Evolutionary conservation across 1,140 invertebrate genomes (phyloP).

Genomic region (Oncopeltus fasciatus): DNA sequence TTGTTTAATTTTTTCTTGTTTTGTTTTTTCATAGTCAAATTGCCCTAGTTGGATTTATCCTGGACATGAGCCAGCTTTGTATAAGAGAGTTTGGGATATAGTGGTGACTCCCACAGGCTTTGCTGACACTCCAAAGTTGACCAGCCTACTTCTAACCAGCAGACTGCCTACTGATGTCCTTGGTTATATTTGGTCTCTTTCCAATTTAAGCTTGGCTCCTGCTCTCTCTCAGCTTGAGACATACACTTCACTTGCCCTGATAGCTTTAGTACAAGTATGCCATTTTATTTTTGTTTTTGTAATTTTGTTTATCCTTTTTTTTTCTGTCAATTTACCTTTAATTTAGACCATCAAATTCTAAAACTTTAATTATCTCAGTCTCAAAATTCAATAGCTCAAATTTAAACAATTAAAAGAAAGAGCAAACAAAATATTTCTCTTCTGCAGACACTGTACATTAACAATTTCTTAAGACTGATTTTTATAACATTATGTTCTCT

Average conservation of each 20-base stretch:
- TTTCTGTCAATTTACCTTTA: background rate
- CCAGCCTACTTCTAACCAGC: conserved; percentile 43
- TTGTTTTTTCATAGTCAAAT: background rate
- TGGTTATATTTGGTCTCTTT: conserved; percentile 47
- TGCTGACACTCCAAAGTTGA: conserved; percentile 44
- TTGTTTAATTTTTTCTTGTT: background rate
- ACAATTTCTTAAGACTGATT: no score
- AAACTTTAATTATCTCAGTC: no score
- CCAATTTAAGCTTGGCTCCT: conserved; percentile 43
- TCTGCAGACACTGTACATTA: no score
- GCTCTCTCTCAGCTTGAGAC: conserved; percentile 44
- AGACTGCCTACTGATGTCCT: conserved; percentile 41
- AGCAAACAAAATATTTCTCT: no score
- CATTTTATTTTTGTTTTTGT: background rate
- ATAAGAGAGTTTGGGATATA: conserved; percentile 34
- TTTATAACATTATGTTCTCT: no score
- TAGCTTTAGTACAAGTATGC: conserved; percentile 42
- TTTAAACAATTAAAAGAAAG: no score
- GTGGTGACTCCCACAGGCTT: conserved; percentile 31
- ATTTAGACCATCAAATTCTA: background rate
- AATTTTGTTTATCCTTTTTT: background rate
- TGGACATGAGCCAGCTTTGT: conserved; percentile 33
- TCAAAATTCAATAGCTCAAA: no score
- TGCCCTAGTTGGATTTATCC: conserved; percentile 35
- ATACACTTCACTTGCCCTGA: conserved; percentile 42